Evolutionary conservation across 2,888 invertebrate genomes (phyloP).

Genomic region (Nephrocerus scutellatus): DNA sequence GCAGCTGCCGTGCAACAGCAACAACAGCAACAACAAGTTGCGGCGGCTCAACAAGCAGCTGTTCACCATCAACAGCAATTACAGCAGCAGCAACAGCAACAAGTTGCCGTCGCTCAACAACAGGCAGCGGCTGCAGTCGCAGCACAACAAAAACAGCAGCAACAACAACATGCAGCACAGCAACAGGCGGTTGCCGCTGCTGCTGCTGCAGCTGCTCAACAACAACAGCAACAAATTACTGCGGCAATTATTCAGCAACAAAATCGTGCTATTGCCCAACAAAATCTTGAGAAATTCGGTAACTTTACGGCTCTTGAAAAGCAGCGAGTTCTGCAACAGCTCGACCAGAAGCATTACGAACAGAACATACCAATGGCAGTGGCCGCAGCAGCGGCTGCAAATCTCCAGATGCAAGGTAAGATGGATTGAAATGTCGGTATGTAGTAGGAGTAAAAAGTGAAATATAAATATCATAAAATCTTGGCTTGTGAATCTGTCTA

Average conservation of each 20-base stretch:
- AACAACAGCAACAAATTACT: constrained; percentile 59
- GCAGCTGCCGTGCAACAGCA: constrained; percentile 7
- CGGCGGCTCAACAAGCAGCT: constrained; percentile 31
- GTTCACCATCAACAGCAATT: constrained; percentile 38
- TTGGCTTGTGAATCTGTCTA: no score
- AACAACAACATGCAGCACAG: constrained; percentile 24
- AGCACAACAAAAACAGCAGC: constrained; percentile 51
- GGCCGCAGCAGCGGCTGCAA: constrained; percentile 38
- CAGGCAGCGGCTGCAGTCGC: constrained; percentile 34
- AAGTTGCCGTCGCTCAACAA: constrained; percentile 23
- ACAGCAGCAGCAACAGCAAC: constrained; percentile 31
- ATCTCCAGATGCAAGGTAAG: constrained; percentile 39
- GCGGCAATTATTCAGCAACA: constrained; percentile 61
- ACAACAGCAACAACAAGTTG: no score
- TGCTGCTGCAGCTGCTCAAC: constrained; percentile 45
- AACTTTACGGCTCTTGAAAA: constrained; percentile 52
- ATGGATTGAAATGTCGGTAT: no score
- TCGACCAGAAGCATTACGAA: constrained; percentile 47
- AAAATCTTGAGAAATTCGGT: constrained; percentile 59
- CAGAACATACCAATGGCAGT: constrained; percentile 36
- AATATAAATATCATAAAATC: no score
- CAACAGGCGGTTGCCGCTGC: constrained; percentile 34
- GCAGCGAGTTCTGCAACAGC: constrained; percentile 52
- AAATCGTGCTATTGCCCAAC: constrained; percentile 54
- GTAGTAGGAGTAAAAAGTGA: no score